Percentiles rank a stretch among this genome's conserved stretches.
Conservation (phyloP, 2,797 vertebrate species). For the Mus caroli region DNA sequence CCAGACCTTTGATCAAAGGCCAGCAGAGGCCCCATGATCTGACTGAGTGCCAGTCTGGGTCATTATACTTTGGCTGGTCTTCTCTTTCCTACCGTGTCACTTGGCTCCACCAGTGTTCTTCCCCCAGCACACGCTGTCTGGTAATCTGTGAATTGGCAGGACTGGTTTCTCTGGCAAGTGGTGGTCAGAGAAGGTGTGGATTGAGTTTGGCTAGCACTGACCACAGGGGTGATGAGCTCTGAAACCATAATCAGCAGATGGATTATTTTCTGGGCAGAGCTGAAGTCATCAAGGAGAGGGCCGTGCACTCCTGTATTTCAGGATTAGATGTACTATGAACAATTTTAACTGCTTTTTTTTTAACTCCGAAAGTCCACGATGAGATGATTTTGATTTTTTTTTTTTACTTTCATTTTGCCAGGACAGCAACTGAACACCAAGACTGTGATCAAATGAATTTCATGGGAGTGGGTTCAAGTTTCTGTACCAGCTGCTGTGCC, state of each 20-base stretch:
- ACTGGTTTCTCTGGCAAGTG: neutral
- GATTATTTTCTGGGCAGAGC: slow-evolving; percentile 44
- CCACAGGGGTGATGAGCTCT: neutral
- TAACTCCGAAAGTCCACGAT: neutral
- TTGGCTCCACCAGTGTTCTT: slow-evolving; percentile 43
- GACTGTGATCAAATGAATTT: neutral
- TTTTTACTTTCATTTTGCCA: neutral
- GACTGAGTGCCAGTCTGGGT: slow-evolving; percentile 69
- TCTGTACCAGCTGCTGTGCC: neutral
- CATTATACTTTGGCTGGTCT: slow-evolving; percentile 75
- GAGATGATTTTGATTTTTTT: neutral
- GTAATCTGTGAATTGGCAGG: slow-evolving; percentile 70
- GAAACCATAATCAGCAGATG: neutral
- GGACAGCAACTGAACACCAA: neutral
- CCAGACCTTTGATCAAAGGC: slow-evolving; percentile 70
- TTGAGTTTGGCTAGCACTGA: neutral
- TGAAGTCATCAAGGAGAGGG: neutral
- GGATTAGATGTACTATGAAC: neutral
- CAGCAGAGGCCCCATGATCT: slow-evolving; percentile 68
- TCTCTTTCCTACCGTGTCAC: neutral
- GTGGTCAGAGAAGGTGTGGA: neutral
- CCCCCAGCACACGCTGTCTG: slow-evolving; percentile 40
- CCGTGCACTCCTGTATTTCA: neutral
- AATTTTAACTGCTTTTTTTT: slow-evolving; percentile 26
- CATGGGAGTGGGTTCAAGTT: neutral